These are phyloP conservation scores for Rhadinocentrus ornatus DNA, from an alignment of 2,797 vertebrate species.

Conservation along the genomic window DNA sequence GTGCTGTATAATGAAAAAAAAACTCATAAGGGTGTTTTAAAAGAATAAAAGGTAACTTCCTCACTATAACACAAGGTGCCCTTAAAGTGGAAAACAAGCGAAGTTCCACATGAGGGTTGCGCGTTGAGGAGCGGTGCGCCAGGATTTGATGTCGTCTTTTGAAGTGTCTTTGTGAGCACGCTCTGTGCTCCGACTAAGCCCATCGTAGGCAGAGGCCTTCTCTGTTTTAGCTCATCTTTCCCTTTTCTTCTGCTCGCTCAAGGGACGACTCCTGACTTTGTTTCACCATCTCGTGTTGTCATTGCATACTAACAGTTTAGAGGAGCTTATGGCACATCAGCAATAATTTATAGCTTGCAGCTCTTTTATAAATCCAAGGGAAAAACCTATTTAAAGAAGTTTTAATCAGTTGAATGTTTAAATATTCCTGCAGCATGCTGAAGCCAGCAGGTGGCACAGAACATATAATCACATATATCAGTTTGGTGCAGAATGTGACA, in stretches of 20 bases:
- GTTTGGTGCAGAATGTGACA: slow-evolving; percentile 72
- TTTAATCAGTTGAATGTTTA: slow-evolving; percentile 25
- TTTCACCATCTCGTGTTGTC: slow-evolving; percentile 49
- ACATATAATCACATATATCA: slow-evolving; percentile 65
- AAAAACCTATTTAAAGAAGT: neutral
- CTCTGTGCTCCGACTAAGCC: slow-evolving; percentile 78
- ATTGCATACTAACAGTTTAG: slow-evolving; percentile 72
- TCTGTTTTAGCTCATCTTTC: slow-evolving; percentile 50
- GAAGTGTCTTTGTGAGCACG: slow-evolving; percentile 81
- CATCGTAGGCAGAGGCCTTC: slow-evolving; percentile 72
- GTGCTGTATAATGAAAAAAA: slow-evolving; percentile 31
- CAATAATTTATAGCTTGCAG: too few species aligned
- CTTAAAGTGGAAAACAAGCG: slow-evolving; percentile 73
- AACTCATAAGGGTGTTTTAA: slow-evolving; percentile 34
- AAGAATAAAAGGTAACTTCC: slow-evolving; percentile 62
- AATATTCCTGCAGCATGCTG: slow-evolving; percentile 24
- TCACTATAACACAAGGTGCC: slow-evolving; percentile 67
- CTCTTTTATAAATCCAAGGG: too few species aligned
- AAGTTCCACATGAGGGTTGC: slow-evolving; percentile 66
- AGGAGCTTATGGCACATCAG: slow-evolving; percentile 7
- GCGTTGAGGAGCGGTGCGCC: slow-evolving; percentile 58
- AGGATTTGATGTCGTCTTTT: slow-evolving; percentile 81
- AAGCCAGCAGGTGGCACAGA: slow-evolving; percentile 42
- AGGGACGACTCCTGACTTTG: slow-evolving; percentile 53
- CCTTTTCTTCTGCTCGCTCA: slow-evolving; percentile 50